Evolutionary conservation across 2,888 invertebrate species (phyloP).

Genomic region (Pherbina coryleti): DNA sequence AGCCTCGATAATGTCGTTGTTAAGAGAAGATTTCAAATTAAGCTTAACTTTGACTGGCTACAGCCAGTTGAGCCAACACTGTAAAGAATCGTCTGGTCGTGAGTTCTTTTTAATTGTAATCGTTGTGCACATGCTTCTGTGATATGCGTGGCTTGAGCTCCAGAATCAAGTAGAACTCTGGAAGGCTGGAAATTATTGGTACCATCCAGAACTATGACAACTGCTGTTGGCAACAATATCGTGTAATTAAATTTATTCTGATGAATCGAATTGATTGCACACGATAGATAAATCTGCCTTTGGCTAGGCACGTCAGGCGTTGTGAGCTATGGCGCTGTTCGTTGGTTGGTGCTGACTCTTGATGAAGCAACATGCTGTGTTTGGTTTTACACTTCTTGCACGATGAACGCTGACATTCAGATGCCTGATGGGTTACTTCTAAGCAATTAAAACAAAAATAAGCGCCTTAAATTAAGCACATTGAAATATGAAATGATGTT

Average conservation of each 20-base stretch:
- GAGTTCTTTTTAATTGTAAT: slow-evolving; percentile 25
- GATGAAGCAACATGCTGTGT: neutral
- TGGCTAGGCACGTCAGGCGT: too few relatives aligned
- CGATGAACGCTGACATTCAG: neutral
- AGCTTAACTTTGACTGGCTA: slow-evolving; percentile 33
- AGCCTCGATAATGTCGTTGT: neutral
- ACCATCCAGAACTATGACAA: neutral
- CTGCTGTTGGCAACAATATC: neutral
- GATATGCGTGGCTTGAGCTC: slow-evolving; percentile 38
- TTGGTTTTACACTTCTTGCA: neutral
- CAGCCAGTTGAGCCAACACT: slow-evolving; percentile 36
- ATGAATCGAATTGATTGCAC: too few relatives aligned
- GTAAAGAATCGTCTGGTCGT: slow-evolving; percentile 38
- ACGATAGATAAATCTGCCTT: too few relatives aligned
- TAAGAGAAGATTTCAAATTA: neutral
- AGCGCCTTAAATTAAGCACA: neutral
- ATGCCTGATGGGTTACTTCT: neutral
- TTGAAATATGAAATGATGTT: neutral
- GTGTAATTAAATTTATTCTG: neutral
- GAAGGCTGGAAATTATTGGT: slow-evolving; percentile 28
- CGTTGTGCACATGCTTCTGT: slow-evolving; percentile 42
- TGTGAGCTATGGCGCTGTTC: too few relatives aligned
- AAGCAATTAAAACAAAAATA: slow-evolving; percentile 8
- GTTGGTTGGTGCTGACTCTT: neutral
- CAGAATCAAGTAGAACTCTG: slow-evolving; percentile 39